Conservation (phyloP, 2,113 vertebrate genomes). For the Arothron firmamentum region DNA sequence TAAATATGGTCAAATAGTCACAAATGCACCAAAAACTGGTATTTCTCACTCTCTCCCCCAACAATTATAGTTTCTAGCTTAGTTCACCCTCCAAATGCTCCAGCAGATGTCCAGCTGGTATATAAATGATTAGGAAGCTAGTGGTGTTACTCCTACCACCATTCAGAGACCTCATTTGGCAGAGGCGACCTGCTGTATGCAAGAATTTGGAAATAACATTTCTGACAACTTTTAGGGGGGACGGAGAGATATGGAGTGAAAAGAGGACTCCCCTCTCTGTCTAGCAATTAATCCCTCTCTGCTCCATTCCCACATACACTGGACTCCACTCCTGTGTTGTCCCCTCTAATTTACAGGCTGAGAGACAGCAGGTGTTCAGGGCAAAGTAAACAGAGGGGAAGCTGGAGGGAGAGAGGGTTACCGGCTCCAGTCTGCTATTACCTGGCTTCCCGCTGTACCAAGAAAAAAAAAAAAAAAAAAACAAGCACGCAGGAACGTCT, state of each 20-base stretch:
- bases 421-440: slow-evolving; percentile 43
- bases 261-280: slow-evolving; percentile 46
- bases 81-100: no score
- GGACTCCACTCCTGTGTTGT: slow-evolving; percentile 40
- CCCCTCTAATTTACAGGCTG: slow-evolving; percentile 65
- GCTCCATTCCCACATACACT: slow-evolving; percentile 42
- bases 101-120: no score
- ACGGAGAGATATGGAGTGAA: slow-evolving; percentile 20
- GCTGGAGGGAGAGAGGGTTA: slow-evolving; percentile 38
- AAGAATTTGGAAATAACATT: slow-evolving; percentile 21
- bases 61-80: no score
- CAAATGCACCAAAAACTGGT: no score
- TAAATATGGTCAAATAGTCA: no score
- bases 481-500: slow-evolving; percentile 21
- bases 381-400: slow-evolving; percentile 56
- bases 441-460: slow-evolving; percentile 41
- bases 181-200: slow-evolving; percentile 6
- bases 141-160: no score
- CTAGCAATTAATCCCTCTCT: slow-evolving; percentile 55
- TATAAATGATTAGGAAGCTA: no score
- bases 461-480: slow-evolving; percentile 21
- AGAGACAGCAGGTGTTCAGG: slow-evolving; percentile 62
- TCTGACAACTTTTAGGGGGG: slow-evolving; percentile 27
- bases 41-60: no score
- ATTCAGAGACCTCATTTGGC: slow-evolving; percentile 26